Evolutionary conservation across 2,797 vertebrate species (phyloP).

Genomic region (Sylvilagus floridanus): DNA sequence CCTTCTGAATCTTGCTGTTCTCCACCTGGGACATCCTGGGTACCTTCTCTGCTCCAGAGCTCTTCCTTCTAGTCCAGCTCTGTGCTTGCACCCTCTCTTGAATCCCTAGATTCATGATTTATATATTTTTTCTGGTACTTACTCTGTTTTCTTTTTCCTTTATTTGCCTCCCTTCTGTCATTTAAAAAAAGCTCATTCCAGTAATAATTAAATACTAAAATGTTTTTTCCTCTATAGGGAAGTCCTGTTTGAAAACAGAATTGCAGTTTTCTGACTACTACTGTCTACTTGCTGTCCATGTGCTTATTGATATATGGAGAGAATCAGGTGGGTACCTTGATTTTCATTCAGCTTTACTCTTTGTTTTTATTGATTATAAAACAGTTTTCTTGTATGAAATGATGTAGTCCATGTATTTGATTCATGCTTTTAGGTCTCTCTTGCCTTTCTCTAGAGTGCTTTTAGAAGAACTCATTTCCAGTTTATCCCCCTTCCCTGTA

Average conservation of each 20-base stretch:
- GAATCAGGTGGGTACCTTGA: constrained; percentile 90
- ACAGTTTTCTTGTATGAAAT: neutral
- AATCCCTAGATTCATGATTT: constrained; percentile 26
- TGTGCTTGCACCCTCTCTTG: constrained; percentile 7
- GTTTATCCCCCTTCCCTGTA: neutral
- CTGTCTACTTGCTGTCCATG: constrained; percentile 97
- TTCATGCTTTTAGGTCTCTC: constrained; percentile 35
- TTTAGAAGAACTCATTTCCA: constrained; percentile 27
- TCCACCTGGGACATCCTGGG: neutral
- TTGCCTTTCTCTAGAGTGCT: constrained; percentile 12
- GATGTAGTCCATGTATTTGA: neutral
- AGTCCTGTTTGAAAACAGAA: constrained; percentile 96
- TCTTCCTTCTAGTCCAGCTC: neutral
- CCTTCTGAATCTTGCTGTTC: neutral
- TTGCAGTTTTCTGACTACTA: constrained; percentile 98
- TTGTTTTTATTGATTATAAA: constrained; percentile 51
- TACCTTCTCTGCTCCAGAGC: neutral
- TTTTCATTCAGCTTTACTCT: constrained; percentile 19
- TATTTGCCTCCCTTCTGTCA: neutral
- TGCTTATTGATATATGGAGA: constrained; percentile 95
- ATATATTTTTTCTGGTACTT: constrained; percentile 2
- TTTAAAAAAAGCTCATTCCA: constrained; percentile 19
- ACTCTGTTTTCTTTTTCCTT: neutral
- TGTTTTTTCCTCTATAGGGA: constrained; percentile 87
- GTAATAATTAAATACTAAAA: constrained; percentile 52